These are phyloP conservation scores for rat (Rattus norvegicus) DNA, from an alignment of 2,113 vertebrate genomes.

Conservation along the genomic window DNA sequence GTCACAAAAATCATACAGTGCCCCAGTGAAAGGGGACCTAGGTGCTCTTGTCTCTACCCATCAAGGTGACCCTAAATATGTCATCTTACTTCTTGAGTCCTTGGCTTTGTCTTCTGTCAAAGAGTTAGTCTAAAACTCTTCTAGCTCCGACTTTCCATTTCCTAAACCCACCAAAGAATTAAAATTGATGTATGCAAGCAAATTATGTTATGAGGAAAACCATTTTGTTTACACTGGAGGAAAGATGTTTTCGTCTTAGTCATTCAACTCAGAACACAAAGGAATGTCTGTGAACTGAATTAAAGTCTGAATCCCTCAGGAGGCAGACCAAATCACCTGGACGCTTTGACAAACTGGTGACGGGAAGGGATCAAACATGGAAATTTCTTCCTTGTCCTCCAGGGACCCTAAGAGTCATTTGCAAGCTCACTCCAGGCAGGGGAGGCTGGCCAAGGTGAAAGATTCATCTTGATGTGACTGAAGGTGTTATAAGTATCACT, in stretches of 20 bases:
- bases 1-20: background rate
- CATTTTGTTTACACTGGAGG: constrained; percentile 55
- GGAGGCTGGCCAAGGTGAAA: background rate
- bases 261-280: background rate
- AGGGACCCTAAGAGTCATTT: background rate
- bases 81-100: background rate
- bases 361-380: background rate
- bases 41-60: background rate
- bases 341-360: background rate
- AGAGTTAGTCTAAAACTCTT: constrained; percentile 24
- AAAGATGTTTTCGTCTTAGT: constrained; percentile 45
- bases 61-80: background rate
- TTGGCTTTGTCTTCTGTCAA: constrained; percentile 6
- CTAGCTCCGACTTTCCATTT: constrained; percentile 29
- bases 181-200: constrained; percentile 9
- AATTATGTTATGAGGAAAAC: constrained; percentile 50
- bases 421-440: background rate
- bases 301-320: constrained; percentile 17
- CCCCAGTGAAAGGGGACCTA: background rate
- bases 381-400: background rate
- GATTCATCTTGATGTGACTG: background rate
- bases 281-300: background rate
- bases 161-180: constrained; percentile 33
- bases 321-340: background rate
- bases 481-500: background rate